Percentiles rank a stretch among this genome's conserved stretches.
Conservation (phyloP, 2,797 vertebrate genomes). For the Benthosema pterotum region DNA sequence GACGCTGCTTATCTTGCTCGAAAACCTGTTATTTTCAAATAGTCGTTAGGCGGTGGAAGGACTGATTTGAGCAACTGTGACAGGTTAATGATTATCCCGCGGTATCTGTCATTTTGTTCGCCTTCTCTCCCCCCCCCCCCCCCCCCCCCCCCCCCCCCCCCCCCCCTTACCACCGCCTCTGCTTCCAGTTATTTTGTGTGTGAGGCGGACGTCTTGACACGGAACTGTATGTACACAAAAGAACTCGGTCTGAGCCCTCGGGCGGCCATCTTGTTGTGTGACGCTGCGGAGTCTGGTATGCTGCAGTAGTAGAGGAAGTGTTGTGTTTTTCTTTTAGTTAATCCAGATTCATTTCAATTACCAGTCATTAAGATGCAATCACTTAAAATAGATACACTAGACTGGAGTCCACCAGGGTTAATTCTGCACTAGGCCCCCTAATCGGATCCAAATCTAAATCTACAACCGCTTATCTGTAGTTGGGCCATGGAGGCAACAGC, state of each 20-base stretch:
- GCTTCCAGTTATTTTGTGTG: slow-evolving; percentile 36
- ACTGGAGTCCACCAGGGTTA: neutral
- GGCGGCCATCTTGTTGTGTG: slow-evolving; percentile 26
- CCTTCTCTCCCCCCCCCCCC: slow-evolving; percentile 28
- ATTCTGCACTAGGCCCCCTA: neutral
- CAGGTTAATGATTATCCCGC: slow-evolving; percentile 57
- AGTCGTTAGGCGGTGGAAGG: slow-evolving; percentile 33
- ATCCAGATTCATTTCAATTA: too few relatives aligned
- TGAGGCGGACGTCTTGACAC: slow-evolving; percentile 45
- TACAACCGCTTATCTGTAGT: too few relatives aligned
- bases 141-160: too few relatives aligned
- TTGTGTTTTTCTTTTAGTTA: too few relatives aligned
- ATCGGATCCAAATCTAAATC: neutral
- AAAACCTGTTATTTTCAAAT: slow-evolving; percentile 52
- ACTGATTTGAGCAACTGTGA: slow-evolving; percentile 48
- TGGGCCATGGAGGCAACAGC: too few relatives aligned
- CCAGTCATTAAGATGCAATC: too few relatives aligned
- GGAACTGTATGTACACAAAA: slow-evolving; percentile 23
- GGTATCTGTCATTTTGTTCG: slow-evolving; percentile 41
- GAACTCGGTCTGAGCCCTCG: slow-evolving; percentile 7
- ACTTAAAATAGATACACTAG: too few relatives aligned
- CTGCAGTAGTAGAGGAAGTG: too few relatives aligned
- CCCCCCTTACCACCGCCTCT: too few relatives aligned
- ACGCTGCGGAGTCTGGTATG: neutral
- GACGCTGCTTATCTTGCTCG: slow-evolving; percentile 47